phyloP scores from a whole-genome alignment of 2,113 vertebrate genomes.

The Sinocyclocheilus anophthalmus region DNA sequence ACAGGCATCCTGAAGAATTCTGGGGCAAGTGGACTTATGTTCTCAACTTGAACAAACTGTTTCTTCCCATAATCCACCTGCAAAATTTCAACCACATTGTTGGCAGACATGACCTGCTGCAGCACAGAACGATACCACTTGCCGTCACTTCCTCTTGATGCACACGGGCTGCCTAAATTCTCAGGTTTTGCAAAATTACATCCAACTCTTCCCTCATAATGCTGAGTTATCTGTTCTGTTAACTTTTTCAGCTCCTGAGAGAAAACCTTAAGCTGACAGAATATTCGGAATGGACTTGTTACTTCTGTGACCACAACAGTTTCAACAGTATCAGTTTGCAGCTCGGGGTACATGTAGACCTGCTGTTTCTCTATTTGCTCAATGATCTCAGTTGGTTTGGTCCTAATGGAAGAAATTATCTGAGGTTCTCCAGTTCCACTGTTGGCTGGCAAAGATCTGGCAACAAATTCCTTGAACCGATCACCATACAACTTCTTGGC shows the following conservation, averaged over 20 bases:
- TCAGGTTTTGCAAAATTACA: conserved; percentile 63
- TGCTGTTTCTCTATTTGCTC: conserved; percentile 59
- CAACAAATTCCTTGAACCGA: conserved; percentile 68
- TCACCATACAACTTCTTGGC: conserved; percentile 70
- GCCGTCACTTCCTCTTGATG: conserved; percentile 82
- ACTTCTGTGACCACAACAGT: conserved; percentile 86
- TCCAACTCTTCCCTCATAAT: conserved; percentile 65
- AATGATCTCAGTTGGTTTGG: conserved; percentile 21
- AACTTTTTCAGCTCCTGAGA: conserved; percentile 83
- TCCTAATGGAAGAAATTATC: conserved; percentile 32
- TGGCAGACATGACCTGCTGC: conserved; percentile 75
- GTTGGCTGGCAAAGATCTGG: conserved; percentile 58
- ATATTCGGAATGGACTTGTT: conserved; percentile 81
- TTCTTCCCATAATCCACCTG: conserved; percentile 89
- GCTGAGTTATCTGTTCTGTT: conserved; percentile 77
- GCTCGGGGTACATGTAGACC: conserved; percentile 83
- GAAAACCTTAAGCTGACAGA: conserved; percentile 88
- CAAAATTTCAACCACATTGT: conserved; percentile 80
- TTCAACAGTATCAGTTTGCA: conserved; percentile 81
- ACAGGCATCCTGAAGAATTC: conserved; percentile 91
- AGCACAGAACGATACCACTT: conserved; percentile 88
- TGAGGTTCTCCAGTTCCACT: conserved; percentile 35
- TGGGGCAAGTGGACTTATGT: conserved; percentile 76
- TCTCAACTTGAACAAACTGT: conserved; percentile 76
- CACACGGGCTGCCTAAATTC: conserved; percentile 83